Base-by-base conservation (phyloP, 2,113 vertebrate species). In the Petroica traversi region DNA sequence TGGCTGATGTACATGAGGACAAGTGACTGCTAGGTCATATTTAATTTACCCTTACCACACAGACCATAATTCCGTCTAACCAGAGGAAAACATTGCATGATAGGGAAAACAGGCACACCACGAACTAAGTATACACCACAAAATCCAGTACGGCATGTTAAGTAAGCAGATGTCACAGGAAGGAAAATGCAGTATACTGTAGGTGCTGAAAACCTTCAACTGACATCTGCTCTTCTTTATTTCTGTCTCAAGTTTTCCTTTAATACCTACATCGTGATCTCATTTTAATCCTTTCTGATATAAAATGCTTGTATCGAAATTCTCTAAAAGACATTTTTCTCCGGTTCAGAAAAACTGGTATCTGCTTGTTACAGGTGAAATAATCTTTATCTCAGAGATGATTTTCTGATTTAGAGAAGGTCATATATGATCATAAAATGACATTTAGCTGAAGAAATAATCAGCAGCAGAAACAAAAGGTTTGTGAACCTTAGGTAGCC, bases 281-380 rank as follows among this genome's bases (percentile, higher is more conserved):
- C 80, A 92, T 96, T 84, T 98, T 97, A 93, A 89, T 94, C 95
- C 96, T 95, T 97, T 97, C 95, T 95, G 96, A 97, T 91, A 93
- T 91, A 97, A 98, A 97, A 78, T 78, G 63, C 38, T 92, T 95
- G 80, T 58, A 72, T 94, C 58, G 46, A 19, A 63, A 54, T 91
- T 91, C 34, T 79, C 91, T 76, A 95, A 97, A 97, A 96, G 80
- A 73, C 16, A 28, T 58, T 95, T 91, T 95, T 92, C 87, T 91
- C 94, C 95, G 93, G 38, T 93, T 97, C 95, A 97, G 97, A 97
- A 97, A 97, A 95, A 64, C 10, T 45, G 14, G 92, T 97, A 94
- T 97, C 94, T 98, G 98, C 97, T 97, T 98, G 96, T 98, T 98
- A 98, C 86, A 98, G 92, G 89, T 97, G 95, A 95, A 96, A 96